Conservation (phyloP, 2,113 vertebrate genomes). For the Caranx melampygus region DNA sequence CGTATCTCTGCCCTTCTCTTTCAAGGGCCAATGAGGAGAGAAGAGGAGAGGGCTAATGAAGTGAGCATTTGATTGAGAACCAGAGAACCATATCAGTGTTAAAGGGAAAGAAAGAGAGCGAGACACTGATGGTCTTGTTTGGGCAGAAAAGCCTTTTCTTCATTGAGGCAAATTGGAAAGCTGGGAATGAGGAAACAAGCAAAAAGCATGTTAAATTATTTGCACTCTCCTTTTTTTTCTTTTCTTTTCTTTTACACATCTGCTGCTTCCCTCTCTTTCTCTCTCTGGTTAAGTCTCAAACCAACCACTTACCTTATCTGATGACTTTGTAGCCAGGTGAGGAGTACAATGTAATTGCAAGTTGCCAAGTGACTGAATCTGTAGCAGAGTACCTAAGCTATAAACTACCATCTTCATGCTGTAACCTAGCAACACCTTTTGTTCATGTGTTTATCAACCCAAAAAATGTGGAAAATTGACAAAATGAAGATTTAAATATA, state of each 20-base stretch:
- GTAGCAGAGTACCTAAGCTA: not conserved
- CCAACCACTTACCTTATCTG: not conserved
- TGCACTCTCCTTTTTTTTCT: conserved; percentile 4
- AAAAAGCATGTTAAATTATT: conserved; percentile 32
- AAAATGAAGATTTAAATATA: conserved; percentile 9
- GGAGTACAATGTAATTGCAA: conserved; percentile 4
- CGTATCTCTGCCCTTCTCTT: conserved; percentile 58
- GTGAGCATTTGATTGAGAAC: conserved; percentile 71
- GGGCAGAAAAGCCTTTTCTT: conserved; percentile 21
- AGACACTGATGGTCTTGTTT: conserved; percentile 58
- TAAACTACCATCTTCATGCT: not conserved
- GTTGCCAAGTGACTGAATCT: conserved; percentile 40
- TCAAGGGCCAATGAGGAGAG: conserved; percentile 59
- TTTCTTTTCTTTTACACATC: not conserved
- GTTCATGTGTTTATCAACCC: conserved; percentile 34
- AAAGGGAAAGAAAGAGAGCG: conserved; percentile 26
- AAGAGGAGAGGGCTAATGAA: conserved; percentile 69
- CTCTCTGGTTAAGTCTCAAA: conserved; percentile 18
- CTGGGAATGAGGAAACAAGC: conserved; percentile 38
- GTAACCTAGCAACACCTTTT: conserved; percentile 57
- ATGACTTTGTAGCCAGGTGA: conserved; percentile 37
- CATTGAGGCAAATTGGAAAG: conserved; percentile 28
- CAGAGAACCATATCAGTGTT: conserved; percentile 65
- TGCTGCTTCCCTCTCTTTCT: not conserved
- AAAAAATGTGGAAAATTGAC: conserved; percentile 14